Conservation (phyloP, 1,140 invertebrate species). For the Sinonovacula constricta region DNA sequence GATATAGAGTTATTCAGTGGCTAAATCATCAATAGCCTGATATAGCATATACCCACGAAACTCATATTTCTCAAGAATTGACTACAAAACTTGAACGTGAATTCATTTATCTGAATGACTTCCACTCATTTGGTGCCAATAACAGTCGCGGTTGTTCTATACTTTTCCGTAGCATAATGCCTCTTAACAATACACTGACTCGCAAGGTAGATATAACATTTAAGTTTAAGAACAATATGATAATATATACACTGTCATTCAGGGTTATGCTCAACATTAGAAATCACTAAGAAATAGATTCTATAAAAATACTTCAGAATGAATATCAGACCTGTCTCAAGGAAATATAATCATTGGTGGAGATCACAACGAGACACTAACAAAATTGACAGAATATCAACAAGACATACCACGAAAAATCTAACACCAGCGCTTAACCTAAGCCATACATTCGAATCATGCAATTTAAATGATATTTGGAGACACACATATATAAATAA, state of each 20-base stretch:
- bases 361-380: too few species aligned
- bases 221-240: neutral
- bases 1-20: neutral
- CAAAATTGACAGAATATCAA: conserved; percentile 1
- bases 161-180: neutral
- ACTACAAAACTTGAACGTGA: neutral
- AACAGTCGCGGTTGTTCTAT: neutral
- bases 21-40: neutral
- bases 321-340: too few species aligned
- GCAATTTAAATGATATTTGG: neutral
- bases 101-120: neutral
- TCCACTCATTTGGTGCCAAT: neutral
- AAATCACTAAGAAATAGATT: neutral
- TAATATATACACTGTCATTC: neutral
- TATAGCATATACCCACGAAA: neutral
- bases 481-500: neutral
- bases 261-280: neutral
- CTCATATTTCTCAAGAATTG: neutral
- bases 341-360: too few species aligned
- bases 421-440: neutral
- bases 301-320: too few species aligned
- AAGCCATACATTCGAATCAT: neutral
- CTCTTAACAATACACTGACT: neutral
- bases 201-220: neutral
- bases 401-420: neutral